Conservation (phyloP, 2,113 vertebrate genomes). For the Rhombomys opimus region DNA sequence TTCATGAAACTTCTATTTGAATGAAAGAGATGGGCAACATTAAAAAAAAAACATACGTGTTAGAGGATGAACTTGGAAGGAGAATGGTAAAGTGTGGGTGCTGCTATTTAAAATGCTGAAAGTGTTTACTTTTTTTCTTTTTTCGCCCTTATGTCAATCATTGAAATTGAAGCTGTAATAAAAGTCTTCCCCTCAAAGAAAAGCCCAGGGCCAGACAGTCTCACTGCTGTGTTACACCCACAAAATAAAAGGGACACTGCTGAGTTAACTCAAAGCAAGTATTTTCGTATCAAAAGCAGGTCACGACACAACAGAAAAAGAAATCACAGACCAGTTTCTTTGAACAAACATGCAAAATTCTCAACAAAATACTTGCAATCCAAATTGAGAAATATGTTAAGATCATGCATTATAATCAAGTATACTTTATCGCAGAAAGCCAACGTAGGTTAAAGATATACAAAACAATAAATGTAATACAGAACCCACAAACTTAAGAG, state of each 20-base stretch:
- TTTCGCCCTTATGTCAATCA: too few relatives aligned
- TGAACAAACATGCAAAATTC: neutral
- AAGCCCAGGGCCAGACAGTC: neutral
- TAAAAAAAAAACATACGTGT: neutral
- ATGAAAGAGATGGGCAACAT: neutral
- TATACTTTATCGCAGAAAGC: neutral
- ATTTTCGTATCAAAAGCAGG: neutral
- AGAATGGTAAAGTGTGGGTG: neutral
- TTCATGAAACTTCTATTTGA: neutral
- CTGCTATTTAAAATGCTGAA: neutral
- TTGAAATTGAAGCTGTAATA: neutral
- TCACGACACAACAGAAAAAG: neutral
- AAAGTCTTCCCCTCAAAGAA: neutral
- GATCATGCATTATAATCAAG: neutral
- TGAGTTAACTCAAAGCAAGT: neutral
- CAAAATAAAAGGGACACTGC: neutral
- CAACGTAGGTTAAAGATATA: neutral
- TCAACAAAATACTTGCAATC: neutral
- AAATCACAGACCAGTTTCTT: neutral
- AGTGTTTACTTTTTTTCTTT: neutral
- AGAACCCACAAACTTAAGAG: neutral
- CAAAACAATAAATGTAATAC: neutral
- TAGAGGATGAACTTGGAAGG: neutral
- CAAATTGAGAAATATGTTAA: neutral
- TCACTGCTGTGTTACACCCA: neutral